Base-by-base conservation (phyloP, 1,140 invertebrate genomes). In the Notospermus geniculatus region DNA sequence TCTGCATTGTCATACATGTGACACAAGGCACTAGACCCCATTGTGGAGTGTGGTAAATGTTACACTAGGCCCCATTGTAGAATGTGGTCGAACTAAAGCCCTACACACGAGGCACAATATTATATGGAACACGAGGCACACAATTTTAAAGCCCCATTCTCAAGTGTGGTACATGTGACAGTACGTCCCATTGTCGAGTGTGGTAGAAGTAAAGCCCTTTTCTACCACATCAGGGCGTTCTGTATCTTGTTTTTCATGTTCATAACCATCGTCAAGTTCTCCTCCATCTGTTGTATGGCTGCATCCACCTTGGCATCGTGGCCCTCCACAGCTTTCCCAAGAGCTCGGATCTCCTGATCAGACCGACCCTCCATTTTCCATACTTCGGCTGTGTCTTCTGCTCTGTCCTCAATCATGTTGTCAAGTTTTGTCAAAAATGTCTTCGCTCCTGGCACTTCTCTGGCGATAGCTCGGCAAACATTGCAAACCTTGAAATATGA, bases 401-500 rank as follows among this genome's bases (percentile, higher is more conserved):
- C 65, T 53, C 63, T 62, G 50, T 69, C 65, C 54, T 70, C 45
- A 50, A 62, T 66, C 59, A 73, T 66, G 9, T n/a, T 56, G 2
- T 62, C 58, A 2, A 59, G 45, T 46, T 63, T 65, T 29, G 72
- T 60, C 46, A 75, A 54, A 9, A 65, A 65, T 11, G 46, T 54
- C 9, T 60, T 57, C 2, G 73, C 52, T 7, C 36, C 46, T 29
- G 73, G 71, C 30, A 67, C 68, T 59, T 75, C 73, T 41, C 57
- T 69, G 28, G 64, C 32, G 22, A 71, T 67, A 22, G 71, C 59
- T 59, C 68, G 70, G 54, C 68, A 66, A 17, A 73, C 66, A 55
- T 62, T 62, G 30, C 69, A 68, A 69, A 69, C 70, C 73, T 75
- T n/a, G n/a, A n/a, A n/a, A n/a, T n/a, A n/a, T n/a, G n/a, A n/a